Evolutionary conservation across 2,888 invertebrate species (phyloP).

Genomic region (Sinopyrophorus schimmeli): DNA sequence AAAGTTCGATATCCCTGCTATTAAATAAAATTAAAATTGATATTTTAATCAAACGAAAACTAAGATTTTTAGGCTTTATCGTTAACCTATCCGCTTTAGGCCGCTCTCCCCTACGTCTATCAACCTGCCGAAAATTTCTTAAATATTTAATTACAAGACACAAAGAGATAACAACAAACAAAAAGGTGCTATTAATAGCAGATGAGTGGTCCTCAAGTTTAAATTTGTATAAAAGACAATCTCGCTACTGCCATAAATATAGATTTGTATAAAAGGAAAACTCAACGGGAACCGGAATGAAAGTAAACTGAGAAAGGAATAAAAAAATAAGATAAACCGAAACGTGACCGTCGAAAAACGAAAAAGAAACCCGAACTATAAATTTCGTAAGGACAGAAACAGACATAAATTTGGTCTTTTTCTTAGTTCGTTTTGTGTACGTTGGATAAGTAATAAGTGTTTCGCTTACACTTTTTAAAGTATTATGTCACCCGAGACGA

Average conservation of each 20-base stretch:
- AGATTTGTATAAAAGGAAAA: slow-evolving; percentile 8
- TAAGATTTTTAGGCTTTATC: too few relatives aligned
- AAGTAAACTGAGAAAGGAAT: slow-evolving; percentile 11
- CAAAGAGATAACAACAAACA: background rate
- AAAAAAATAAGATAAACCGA: slow-evolving; percentile 18
- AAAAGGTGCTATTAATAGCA: background rate
- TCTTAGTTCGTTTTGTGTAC: background rate
- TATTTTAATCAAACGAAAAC: too few relatives aligned
- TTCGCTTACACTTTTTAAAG: background rate
- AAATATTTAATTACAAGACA: background rate
- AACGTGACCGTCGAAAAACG: slow-evolving; percentile 15
- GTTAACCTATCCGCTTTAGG: too few relatives aligned
- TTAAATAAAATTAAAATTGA: too few relatives aligned
- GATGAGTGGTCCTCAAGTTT: background rate
- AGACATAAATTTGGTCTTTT: slow-evolving; percentile 11
- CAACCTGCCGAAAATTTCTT: too few relatives aligned
- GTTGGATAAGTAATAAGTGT: background rate
- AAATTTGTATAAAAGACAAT: background rate
- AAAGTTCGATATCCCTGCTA: too few relatives aligned
- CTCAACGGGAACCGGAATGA: slow-evolving; percentile 2
- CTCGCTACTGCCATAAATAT: slow-evolving; percentile 8
- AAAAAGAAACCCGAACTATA: slow-evolving; percentile 12
- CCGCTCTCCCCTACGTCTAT: too few relatives aligned
- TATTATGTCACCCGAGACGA: background rate
- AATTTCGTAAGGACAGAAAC: slow-evolving; percentile 13